These are phyloP conservation scores for Pocillopora meandrina DNA, from an alignment of 92 coral and sea anemone species.

Conservation along the genomic window DNA sequence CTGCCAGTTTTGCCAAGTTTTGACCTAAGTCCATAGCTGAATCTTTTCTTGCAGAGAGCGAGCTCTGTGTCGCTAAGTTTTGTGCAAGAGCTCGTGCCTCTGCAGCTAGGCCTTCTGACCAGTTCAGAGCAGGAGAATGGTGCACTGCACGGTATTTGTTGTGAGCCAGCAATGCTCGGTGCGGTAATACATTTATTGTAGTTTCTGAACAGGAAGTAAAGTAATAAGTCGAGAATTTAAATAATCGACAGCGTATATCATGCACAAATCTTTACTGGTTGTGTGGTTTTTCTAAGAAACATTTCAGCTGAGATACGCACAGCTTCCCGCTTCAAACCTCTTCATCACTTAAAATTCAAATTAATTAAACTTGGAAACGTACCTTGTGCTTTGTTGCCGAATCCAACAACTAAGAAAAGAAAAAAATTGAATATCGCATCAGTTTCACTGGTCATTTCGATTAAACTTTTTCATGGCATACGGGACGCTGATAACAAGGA, in stretches of 20 bases:
- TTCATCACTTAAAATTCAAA: no score
- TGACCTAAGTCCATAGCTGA: constrained; percentile 81
- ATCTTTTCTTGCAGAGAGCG: constrained; percentile 55
- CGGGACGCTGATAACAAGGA: no score
- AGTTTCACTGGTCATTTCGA: no score
- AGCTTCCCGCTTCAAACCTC: no score
- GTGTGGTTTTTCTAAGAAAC: no score
- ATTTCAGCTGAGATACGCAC: no score
- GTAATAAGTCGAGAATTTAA: background rate
- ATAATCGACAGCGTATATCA: no score
- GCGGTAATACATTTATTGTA: constrained; percentile 41
- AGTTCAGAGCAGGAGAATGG: constrained; percentile 75
- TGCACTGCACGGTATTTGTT: constrained; percentile 80
- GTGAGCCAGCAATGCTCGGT: constrained; percentile 77
- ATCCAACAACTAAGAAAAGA: background rate
- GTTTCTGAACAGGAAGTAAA: background rate
- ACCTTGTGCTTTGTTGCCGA: background rate
- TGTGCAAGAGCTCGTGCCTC: constrained; percentile 80
- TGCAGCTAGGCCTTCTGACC: constrained; percentile 75
- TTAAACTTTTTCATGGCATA: no score
- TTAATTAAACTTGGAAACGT: background rate
- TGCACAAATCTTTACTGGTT: no score
- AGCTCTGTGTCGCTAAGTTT: constrained; percentile 63
- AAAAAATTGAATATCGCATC: background rate
- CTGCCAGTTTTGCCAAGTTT: constrained; percentile 90